Conservation (phyloP, 2,113 vertebrate genomes). For the Columbina picui region DNA sequence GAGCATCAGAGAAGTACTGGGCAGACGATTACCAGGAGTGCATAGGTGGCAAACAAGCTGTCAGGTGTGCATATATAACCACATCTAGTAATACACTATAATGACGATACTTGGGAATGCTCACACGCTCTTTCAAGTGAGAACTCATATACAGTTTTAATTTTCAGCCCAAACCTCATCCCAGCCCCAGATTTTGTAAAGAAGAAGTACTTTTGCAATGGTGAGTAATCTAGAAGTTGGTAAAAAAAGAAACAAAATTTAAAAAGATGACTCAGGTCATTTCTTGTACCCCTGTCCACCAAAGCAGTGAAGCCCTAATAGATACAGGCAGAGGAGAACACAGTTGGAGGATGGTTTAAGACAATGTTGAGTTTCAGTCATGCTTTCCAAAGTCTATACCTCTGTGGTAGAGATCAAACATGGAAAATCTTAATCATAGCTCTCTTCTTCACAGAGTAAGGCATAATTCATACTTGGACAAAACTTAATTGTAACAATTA, state of each 20-base stretch:
- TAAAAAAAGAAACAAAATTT: neutral
- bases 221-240: neutral
- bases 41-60: neutral
- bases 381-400: neutral
- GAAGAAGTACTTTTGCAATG: neutral
- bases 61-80: neutral
- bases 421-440: neutral
- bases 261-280: accelerated
- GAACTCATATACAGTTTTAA: neutral
- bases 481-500: neutral
- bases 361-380: neutral
- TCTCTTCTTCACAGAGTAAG: neutral
- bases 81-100: neutral
- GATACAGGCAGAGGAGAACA: neutral
- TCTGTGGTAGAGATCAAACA: neutral
- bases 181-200: neutral
- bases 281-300: neutral
- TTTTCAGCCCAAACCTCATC: neutral
- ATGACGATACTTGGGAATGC: neutral
- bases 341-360: neutral
- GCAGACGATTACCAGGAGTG: neutral
- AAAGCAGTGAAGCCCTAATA: neutral
- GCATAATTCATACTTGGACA: neutral
- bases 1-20: neutral
- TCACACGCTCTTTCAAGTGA: accelerated